Evolutionary conservation across 2,113 vertebrate genomes (phyloP), one percentile per base, ranked within the genome.

Genomic region (Pelobates fuscus): DNA sequence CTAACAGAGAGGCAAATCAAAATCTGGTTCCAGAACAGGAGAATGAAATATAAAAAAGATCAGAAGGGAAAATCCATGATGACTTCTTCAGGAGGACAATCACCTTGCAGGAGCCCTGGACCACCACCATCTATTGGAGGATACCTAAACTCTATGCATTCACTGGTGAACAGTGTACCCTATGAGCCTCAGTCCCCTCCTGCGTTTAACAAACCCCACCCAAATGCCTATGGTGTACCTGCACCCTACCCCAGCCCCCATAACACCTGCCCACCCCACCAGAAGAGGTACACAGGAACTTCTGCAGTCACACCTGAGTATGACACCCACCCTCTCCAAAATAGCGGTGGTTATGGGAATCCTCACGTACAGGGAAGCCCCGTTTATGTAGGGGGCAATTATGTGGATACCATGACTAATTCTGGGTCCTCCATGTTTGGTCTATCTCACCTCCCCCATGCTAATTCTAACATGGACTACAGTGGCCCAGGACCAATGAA

Each of bases 41-140:
- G 97, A 82, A 99, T 99, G 97, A 99, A 99, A 77, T 98, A 98
- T 87, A 99, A 99, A 89, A 99, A 99, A 85, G 96, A 99, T 91
- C 97, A 98, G 84, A 98, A 98, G 82, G 95, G 95, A 37, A 94
- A 95, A 57, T 94, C 96, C 44, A 96, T 98, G 95, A 92, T 96
- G 91, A 95, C 95, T 29, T 98, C 96, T 69, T 95, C 97, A 5
- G 97, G 95, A 52, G 95, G 93, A 75, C 96, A 97, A 84, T 98
- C 96, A 78, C 96, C 96, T 2, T 92, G 90, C 81, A 92, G 95
- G 78, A 99, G 97, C 78, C 96, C 97, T 0, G 92, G 93, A 29
- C 91, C 92, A n/a, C 89, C 93, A 0, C 80, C 85, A n/a, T 87
- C 94, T 5, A 88, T 92, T 14, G 92, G 94, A 2, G 93, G 93